These are phyloP conservation scores for Colistium nudipinnis DNA, from an alignment of 2,113 vertebrate species.

Conservation along the genomic window DNA sequence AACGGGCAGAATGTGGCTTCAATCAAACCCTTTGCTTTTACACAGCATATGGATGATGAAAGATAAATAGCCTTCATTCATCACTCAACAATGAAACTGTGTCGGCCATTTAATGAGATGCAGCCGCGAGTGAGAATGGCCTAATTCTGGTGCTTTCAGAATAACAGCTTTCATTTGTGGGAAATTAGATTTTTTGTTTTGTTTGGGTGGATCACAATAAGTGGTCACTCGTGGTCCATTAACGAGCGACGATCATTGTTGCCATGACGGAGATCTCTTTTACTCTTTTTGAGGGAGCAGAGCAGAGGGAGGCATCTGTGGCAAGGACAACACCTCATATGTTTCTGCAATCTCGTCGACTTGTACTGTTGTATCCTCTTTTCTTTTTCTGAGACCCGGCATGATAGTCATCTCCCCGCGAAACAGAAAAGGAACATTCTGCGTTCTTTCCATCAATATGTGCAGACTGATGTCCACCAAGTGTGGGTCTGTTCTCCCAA, in stretches of 20 bases:
- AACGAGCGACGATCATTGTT: conserved; percentile 80
- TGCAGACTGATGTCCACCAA: conserved; percentile 68
- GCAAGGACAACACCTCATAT: conserved; percentile 80
- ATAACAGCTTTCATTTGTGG: conserved; percentile 87
- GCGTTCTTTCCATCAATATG: conserved; percentile 61
- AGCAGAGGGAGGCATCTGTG: conserved; percentile 76
- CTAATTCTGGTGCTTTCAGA: conserved; percentile 87
- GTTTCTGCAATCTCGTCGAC: conserved; percentile 67
- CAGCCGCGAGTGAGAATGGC: conserved; percentile 82
- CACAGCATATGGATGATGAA: conserved; percentile 84
- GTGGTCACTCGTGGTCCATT: conserved; percentile 86
- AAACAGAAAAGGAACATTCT: conserved; percentile 71
- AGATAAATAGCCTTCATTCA: conserved; percentile 89
- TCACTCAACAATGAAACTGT: conserved; percentile 82
- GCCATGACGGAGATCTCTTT: conserved; percentile 66
- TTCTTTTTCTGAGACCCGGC: conserved; percentile 54
- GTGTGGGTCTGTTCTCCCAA: conserved; percentile 80
- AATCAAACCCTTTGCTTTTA: conserved; percentile 78
- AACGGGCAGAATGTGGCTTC: conserved; percentile 81
- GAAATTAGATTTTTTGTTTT: conserved; percentile 92
- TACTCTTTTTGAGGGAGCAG: conserved; percentile 57
- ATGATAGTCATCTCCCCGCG: conserved; percentile 66
- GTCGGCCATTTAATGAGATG: conserved; percentile 88
- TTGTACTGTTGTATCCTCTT: conserved; percentile 64
- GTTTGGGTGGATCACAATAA: conserved; percentile 87